Percentiles rank a stretch among this genome's conserved stretches.
These are phyloP conservation scores for Poecilobothrus nobilitatus DNA, from an alignment of 2,888 invertebrate species.

Conservation along the genomic window DNA sequence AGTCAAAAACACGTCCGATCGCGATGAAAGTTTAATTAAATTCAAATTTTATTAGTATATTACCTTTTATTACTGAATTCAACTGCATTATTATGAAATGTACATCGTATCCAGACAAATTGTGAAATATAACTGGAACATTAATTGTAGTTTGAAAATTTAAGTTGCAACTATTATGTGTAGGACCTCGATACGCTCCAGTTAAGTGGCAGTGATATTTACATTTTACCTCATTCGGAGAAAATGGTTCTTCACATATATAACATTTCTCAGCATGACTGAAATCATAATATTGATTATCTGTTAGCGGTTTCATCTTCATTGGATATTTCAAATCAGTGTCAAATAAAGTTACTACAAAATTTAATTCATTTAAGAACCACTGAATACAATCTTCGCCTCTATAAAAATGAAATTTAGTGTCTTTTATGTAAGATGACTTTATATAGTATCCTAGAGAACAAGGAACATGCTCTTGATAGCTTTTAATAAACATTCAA, in stretches of 20 bases:
- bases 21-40: too few species aligned
- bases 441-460: neutral
- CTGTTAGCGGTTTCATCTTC: constrained; percentile 4
- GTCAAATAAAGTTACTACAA: neutral
- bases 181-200: constrained; percentile 26
- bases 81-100: constrained; percentile 32
- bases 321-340: neutral
- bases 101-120: constrained; percentile 29
- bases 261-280: constrained; percentile 6
- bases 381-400: neutral
- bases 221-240: neutral
- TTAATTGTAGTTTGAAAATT: constrained; percentile 24
- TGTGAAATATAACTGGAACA: constrained; percentile 27
- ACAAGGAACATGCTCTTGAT: neutral
- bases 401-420: neutral
- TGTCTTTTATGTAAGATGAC: neutral
- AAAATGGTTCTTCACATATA: constrained; percentile 12
- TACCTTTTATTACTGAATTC: too few species aligned
- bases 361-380: constrained; percentile 19
- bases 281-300: constrained; percentile 14
- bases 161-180: constrained; percentile 26
- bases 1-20: too few species aligned
- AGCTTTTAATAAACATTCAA: neutral
- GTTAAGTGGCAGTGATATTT: constrained; percentile 21
- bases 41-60: too few species aligned